These are phyloP conservation scores for Rhombomys opimus DNA, from an alignment of 2,113 vertebrate species.

Conservation along the genomic window DNA sequence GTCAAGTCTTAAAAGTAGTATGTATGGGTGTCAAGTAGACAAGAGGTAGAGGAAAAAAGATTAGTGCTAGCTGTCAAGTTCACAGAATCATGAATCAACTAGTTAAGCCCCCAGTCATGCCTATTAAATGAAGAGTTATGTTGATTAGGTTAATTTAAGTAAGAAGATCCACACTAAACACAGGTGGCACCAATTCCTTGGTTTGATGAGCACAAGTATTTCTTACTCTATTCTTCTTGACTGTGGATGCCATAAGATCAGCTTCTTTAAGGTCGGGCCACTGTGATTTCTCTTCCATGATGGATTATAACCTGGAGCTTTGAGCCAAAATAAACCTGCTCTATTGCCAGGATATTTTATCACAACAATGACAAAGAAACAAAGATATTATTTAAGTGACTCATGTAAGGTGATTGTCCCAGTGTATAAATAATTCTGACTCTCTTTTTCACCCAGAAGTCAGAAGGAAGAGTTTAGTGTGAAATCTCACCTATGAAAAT, in stretches of 20 bases:
- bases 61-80: too few species aligned
- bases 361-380: not conserved
- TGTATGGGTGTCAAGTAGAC: too few species aligned
- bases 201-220: not conserved
- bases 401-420: not conserved
- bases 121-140: too few species aligned
- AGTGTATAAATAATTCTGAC: not conserved
- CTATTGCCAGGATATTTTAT: not conserved
- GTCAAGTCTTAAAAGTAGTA: too few species aligned
- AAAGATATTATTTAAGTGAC: not conserved
- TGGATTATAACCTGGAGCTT: not conserved
- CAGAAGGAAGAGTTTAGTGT: not conserved
- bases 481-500: slow-evolving; percentile 18
- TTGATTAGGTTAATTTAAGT: too few species aligned
- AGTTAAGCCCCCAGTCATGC: too few species aligned
- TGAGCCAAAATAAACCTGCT: not conserved
- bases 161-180: too few species aligned
- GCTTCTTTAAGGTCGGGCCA: not conserved
- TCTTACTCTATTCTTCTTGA: not conserved
- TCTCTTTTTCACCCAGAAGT: not conserved
- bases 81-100: too few species aligned
- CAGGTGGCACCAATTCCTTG: too few species aligned
- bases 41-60: too few species aligned
- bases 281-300: not conserved
- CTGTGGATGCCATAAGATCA: not conserved